Percentiles rank a stretch among this genome's conserved stretches.
These are phyloP conservation scores for Anastrepha obliqua DNA, from an alignment of 1,140 invertebrate genomes.

Conservation along the genomic window DNA sequence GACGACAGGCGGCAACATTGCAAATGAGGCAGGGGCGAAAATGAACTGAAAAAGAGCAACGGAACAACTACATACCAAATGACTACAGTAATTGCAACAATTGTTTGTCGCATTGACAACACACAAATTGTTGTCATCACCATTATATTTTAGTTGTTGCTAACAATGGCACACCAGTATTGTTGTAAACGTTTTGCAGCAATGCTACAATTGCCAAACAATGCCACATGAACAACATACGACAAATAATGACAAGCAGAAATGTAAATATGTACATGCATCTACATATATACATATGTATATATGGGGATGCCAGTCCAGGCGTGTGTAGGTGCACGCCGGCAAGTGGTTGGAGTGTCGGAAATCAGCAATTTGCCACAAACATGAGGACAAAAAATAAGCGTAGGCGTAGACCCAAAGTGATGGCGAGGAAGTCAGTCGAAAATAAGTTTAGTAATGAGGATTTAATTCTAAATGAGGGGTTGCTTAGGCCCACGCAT, in stretches of 20 bases:
- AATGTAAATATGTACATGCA: background rate
- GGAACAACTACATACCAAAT: background rate
- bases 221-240: background rate
- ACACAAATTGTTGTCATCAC: constrained; percentile 36
- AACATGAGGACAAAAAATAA: too few species aligned
- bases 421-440: too few species aligned
- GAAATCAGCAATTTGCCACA: constrained; percentile 12
- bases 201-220: constrained; percentile 20
- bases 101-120: constrained; percentile 26
- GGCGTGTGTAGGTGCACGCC: background rate
- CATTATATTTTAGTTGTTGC: constrained; percentile 15
- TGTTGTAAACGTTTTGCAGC: background rate
- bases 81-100: constrained; percentile 26
- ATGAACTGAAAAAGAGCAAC: background rate
- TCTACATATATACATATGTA: background rate
- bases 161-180: background rate
- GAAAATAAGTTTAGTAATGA: too few species aligned
- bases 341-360: constrained; percentile 19
- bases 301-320: background rate
- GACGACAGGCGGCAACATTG: background rate
- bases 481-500: too few species aligned
- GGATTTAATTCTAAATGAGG: too few species aligned
- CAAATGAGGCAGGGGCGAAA: background rate
- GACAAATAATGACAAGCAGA: background rate
- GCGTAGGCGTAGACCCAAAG: too few species aligned